These are phyloP conservation scores for Struthio camelus DNA, from an alignment of 2,113 vertebrate genomes.

Conservation along the genomic window DNA sequence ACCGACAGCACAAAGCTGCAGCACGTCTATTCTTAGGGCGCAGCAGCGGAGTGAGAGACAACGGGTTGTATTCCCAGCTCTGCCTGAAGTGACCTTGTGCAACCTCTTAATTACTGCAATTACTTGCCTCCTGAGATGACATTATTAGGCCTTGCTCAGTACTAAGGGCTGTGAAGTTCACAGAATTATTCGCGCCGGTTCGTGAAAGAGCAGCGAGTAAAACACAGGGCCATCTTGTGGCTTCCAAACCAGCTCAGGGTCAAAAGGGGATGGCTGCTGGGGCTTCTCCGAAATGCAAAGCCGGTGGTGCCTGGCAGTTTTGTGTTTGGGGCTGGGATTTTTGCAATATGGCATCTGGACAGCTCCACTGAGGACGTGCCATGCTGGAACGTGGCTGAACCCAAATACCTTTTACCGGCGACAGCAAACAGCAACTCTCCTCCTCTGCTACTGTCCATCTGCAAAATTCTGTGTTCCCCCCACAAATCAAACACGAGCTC, in stretches of 20 bases:
- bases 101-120: constrained; percentile 74
- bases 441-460: background rate
- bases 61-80: constrained; percentile 66
- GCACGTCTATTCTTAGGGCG: background rate
- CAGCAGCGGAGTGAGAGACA: constrained; percentile 22
- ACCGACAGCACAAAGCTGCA: background rate
- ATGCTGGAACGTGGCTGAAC: background rate
- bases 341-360: background rate
- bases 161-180: constrained; percentile 70
- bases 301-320: background rate
- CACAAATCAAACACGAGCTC: background rate
- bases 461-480: background rate
- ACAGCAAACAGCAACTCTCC: background rate
- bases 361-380: background rate
- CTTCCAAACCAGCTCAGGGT: constrained; percentile 13
- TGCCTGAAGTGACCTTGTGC: constrained; percentile 67
- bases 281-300: background rate
- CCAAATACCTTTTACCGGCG: background rate
- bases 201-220: constrained; percentile 20
- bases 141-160: constrained; percentile 56
- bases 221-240: background rate
- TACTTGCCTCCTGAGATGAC: constrained; percentile 71
- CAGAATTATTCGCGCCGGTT: constrained; percentile 44
- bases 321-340: background rate
- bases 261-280: background rate